phyloP scores from a whole-genome alignment of 2,888 invertebrate genomes.

The Idaea aversata region DNA sequence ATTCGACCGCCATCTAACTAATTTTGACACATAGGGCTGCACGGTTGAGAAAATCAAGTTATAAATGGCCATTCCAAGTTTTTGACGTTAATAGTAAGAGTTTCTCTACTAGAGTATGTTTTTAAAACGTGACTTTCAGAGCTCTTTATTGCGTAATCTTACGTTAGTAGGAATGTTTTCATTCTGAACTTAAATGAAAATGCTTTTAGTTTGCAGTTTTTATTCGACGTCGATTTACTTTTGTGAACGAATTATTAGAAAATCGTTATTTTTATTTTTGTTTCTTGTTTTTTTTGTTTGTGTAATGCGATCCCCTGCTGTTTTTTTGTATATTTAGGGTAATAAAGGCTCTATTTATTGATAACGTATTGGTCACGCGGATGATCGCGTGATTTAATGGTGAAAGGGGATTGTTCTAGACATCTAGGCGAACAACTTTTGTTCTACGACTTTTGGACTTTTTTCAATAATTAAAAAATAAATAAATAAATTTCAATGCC shows the following conservation, averaged over 20 bases:
- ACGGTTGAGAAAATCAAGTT: neutral
- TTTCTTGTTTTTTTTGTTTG: too few relatives aligned
- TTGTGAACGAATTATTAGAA: neutral
- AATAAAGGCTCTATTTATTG: too few relatives aligned
- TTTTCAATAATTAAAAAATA: too few relatives aligned
- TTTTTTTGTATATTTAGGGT: too few relatives aligned
- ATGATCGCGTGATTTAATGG: too few relatives aligned
- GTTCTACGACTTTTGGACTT: too few relatives aligned
- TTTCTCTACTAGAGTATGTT: neutral
- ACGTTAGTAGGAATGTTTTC: too few relatives aligned
- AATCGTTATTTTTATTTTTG: neutral
- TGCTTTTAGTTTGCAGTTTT: neutral
- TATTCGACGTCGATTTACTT: neutral
- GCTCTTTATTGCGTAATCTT: neutral
- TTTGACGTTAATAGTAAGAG: neutral
- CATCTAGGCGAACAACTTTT: too few relatives aligned
- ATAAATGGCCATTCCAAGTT: neutral
- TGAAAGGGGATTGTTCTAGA: too few relatives aligned
- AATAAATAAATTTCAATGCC: too few relatives aligned
- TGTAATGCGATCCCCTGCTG: too few relatives aligned
- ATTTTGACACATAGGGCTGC: neutral
- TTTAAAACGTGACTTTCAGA: neutral
- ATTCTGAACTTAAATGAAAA: neutral
- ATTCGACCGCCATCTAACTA: neutral
- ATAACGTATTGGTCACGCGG: too few relatives aligned